phyloP scores from a whole-genome alignment of 1,140 invertebrate genomes.

The Drepana arcuata region DNA sequence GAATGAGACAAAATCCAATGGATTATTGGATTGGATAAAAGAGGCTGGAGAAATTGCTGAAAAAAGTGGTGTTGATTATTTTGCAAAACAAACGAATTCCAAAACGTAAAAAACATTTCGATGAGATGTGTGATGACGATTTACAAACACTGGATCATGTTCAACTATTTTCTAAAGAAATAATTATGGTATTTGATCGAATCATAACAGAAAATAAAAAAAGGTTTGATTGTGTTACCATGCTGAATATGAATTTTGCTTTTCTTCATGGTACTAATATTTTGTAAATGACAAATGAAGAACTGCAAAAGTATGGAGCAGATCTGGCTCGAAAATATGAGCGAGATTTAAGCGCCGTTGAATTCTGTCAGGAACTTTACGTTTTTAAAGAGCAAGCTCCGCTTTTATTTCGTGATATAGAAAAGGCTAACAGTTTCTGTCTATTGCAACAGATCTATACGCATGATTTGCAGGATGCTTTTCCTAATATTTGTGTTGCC shows the following conservation, averaged over 20 bases:
- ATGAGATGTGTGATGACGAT: too few relatives aligned
- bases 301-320: too few relatives aligned
- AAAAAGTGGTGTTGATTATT: slow-evolving; percentile 12
- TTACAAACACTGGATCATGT: too few relatives aligned
- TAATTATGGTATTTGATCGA: slow-evolving; percentile 20
- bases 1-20: too few relatives aligned
- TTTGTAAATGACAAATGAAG: too few relatives aligned
- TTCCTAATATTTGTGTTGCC: slow-evolving; percentile 20
- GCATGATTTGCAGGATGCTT: too few relatives aligned
- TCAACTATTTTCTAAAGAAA: too few relatives aligned
- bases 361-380: slow-evolving; percentile 20
- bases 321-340: slow-evolving; percentile 4
- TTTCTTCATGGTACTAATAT: too few relatives aligned
- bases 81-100: too few relatives aligned
- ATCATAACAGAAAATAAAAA: slow-evolving; percentile 20
- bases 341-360: slow-evolving; percentile 18
- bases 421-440: slow-evolving; percentile 18
- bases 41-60: too few relatives aligned
- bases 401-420: slow-evolving; percentile 14
- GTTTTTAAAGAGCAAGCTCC: slow-evolving; percentile 19
- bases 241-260: slow-evolving; percentile 13
- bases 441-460: slow-evolving; percentile 19
- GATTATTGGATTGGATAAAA: too few relatives aligned
- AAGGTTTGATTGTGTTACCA: slow-evolving; percentile 15
- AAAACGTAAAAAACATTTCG: too few relatives aligned